phyloP scores from a whole-genome alignment of 2,888 invertebrate species.

The Thereva unica region DNA sequence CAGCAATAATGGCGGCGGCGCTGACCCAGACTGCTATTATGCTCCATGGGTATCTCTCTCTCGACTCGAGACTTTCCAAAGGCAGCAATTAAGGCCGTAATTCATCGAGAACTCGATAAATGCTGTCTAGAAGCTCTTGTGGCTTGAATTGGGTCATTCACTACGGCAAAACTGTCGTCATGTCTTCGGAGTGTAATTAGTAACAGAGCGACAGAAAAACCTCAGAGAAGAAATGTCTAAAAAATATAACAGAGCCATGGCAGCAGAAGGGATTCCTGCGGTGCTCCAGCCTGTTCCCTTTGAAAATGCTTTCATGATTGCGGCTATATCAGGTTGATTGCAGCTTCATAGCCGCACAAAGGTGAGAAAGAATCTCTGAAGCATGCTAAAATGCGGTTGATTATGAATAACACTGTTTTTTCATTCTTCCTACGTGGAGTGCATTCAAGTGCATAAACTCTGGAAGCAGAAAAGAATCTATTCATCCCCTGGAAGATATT shows the following conservation, averaged over 20 bases:
- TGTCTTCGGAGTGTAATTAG: too few relatives aligned
- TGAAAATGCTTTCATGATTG: too few relatives aligned
- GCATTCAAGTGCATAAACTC: conserved; percentile 14
- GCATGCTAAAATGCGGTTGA: conserved; percentile 21
- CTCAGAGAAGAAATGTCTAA: too few relatives aligned
- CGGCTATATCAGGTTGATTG: not conserved
- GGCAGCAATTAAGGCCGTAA: conserved; percentile 32
- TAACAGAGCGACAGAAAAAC: too few relatives aligned
- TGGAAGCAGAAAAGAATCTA: conserved; percentile 2
- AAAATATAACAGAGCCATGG: too few relatives aligned
- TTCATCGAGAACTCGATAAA: conserved; percentile 11
- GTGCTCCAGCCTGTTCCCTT: too few relatives aligned
- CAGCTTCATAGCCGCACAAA: not conserved
- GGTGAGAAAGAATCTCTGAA: not conserved
- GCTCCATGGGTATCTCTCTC: not conserved
- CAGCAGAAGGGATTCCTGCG: too few relatives aligned
- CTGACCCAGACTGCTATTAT: not conserved
- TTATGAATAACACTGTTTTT: conserved; percentile 4
- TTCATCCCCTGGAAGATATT: not conserved
- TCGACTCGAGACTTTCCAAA: conserved; percentile 14
- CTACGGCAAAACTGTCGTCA: not conserved
- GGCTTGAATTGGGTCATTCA: conserved; percentile 21
- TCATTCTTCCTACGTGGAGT: conserved; percentile 25
- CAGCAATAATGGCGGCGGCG: not conserved
- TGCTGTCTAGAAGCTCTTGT: not conserved